Conservation (phyloP, 2,888 invertebrate species). For the Congeria kusceri region DNA sequence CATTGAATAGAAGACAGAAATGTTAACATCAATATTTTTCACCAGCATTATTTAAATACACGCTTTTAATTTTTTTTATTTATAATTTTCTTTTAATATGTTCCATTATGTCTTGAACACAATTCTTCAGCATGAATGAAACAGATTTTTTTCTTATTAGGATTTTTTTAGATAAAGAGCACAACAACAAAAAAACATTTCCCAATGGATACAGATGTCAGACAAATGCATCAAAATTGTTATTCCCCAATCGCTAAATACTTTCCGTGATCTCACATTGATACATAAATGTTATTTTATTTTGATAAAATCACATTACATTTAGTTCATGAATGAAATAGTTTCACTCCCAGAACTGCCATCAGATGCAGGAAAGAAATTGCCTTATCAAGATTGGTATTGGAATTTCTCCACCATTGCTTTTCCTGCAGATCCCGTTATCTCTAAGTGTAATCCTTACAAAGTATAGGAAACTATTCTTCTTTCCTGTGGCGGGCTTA, state of each 20-base stretch:
- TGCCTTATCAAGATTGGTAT: not conserved
- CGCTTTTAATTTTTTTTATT: too few species aligned
- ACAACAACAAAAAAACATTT: too few species aligned
- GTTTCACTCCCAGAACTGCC: not conserved
- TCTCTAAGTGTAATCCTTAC: not conserved
- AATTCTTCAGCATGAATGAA: too few species aligned
- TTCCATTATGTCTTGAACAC: too few species aligned
- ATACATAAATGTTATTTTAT: conserved; percentile 4
- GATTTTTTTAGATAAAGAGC: not conserved
- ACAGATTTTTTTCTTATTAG: not conserved
- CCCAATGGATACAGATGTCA: too few species aligned
- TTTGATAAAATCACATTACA: not conserved
- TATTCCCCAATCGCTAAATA: not conserved
- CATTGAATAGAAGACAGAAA: too few species aligned
- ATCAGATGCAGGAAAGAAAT: not conserved
- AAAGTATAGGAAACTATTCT: not conserved
- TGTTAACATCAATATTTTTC: too few species aligned
- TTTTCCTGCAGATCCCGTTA: not conserved
- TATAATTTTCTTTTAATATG: too few species aligned
- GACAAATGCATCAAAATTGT: not conserved
- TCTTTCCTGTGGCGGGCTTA: too few species aligned
- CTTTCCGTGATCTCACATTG: not conserved
- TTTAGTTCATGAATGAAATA: conserved; percentile 7
- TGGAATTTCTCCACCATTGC: conserved; percentile 2
- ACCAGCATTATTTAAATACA: too few species aligned